These are phyloP conservation scores for Agriopis aurantiaria DNA, from an alignment of 2,888 invertebrate genomes.

Conservation along the genomic window DNA sequence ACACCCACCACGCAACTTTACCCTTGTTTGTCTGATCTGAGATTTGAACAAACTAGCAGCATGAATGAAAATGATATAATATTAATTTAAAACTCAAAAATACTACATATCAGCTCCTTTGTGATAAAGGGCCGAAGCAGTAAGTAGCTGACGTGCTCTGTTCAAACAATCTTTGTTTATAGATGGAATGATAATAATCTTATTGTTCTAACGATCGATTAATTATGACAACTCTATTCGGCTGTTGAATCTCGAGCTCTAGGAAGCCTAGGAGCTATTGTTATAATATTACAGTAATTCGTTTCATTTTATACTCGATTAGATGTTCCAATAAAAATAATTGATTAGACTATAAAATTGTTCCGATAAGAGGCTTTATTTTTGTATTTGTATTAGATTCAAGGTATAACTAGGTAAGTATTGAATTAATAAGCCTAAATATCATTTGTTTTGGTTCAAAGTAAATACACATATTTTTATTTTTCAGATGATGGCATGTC, in stretches of 20 bases:
- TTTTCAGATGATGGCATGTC: too few relatives aligned
- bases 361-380: neutral
- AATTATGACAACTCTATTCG: conserved; percentile 50
- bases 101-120: conserved; percentile 34
- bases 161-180: conserved; percentile 61
- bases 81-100: conserved; percentile 18
- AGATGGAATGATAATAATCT: conserved; percentile 53
- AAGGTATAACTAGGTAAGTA: too few relatives aligned
- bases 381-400: too few relatives aligned
- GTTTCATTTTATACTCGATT: neutral
- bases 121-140: conserved; percentile 39
- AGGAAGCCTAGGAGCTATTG: conserved; percentile 17
- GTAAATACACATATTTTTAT: too few relatives aligned
- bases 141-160: conserved; percentile 45
- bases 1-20: too few relatives aligned
- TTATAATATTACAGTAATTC: conserved; percentile 6
- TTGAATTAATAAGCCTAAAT: too few relatives aligned
- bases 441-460: too few relatives aligned
- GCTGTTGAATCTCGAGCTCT: conserved; percentile 38
- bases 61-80: neutral
- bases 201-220: conserved; percentile 58
- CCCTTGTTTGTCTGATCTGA: too few relatives aligned
- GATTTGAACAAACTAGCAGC: too few relatives aligned
- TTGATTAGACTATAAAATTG: neutral
- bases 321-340: neutral